Percentiles rank a stretch among this genome's conserved stretches.
Evolutionary conservation across 2,113 vertebrate genomes (phyloP).

Genomic region (Micromys minutus): DNA sequence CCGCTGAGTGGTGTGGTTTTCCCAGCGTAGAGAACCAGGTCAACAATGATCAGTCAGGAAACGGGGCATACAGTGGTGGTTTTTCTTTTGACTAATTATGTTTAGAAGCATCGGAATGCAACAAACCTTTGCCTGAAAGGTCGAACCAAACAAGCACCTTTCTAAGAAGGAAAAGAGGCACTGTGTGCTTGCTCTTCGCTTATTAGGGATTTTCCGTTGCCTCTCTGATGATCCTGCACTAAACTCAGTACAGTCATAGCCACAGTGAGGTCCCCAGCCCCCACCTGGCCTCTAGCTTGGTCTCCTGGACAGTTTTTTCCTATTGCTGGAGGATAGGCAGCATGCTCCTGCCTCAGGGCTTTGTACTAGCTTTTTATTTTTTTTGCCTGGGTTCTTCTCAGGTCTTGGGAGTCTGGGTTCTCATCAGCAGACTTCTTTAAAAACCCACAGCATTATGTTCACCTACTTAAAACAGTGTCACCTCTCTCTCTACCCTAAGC

Average conservation of each 20-base stretch:
- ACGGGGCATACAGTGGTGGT: not conserved
- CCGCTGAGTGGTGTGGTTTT: not conserved
- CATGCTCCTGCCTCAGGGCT: not conserved
- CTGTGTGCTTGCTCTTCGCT: not conserved
- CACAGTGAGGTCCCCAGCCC: not conserved
- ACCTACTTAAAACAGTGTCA: not conserved
- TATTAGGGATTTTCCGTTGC: not conserved
- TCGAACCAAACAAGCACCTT: slow-evolving; percentile 25
- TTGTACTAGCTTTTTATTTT: not conserved
- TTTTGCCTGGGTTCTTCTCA: not conserved
- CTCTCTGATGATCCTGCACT: not conserved
- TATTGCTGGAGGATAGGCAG: not conserved
- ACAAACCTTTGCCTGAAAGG: not conserved
- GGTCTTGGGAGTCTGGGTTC: not conserved
- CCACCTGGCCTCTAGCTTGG: not conserved
- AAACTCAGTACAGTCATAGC: not conserved
- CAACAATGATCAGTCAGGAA: slow-evolving; percentile 50
- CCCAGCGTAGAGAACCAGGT: not conserved
- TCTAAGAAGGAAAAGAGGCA: not conserved
- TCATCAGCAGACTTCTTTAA: not conserved
- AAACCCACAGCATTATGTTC: not conserved
- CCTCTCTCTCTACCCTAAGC: not conserved
- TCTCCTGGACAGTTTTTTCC: not conserved
- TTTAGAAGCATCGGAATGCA: slow-evolving; percentile 48
- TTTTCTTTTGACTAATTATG: slow-evolving; percentile 39